Base-by-base conservation (phyloP, 2,888 invertebrate genomes). In the Epicampocera succincta region DNA sequence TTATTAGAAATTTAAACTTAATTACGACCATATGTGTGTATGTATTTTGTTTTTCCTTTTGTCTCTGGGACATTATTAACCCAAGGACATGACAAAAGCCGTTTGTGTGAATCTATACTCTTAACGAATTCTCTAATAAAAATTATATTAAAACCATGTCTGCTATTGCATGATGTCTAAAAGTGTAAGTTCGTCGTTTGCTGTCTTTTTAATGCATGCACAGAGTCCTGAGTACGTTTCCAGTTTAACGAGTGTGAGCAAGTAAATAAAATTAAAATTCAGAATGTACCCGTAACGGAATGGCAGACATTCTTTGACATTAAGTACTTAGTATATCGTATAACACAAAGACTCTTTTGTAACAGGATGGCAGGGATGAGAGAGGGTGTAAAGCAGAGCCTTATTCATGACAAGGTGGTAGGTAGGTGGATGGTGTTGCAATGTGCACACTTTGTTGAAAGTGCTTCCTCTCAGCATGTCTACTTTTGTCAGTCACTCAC, bases 191-290 rank as follows among this genome's bases (percentile, higher is more conserved):
- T 58, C 63, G 38, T 38, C 12, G 46, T 48, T 65, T 50, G 33
- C 8, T 33, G 33, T 33, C 33, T 38, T 33, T 33, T 33, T 44
- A 66, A 50, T 50, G n/a, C 61, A 44, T 42, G 15, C 42, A 52
- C 52, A 60, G 48, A n/a, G 17, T 56, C 46, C 33, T 33, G 33
- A 48, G 50, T 42, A 44, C 12, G 13, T 56, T 29, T 54, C 46
- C 54, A 42, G 65, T 29, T 71, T 38, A 15, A 8, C 46, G 38
- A 65, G 42, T 63, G 29, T 48, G 40, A 66, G 65, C 58, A 69
- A 44, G 65, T 61, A 63, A 78, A 78, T 78, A 74, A 82, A 82
- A 82, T 82, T 82, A 82, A 74, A 78, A 78, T 82, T 78, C 74
- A 65, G 50, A 77, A 77, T 77, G 40, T 74, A 69, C 68, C 68